Percentiles rank a stretch among this genome's conserved stretches.
phyloP scores from a whole-genome alignment of 2,113 vertebrate species.

The Myodes glareolus region DNA sequence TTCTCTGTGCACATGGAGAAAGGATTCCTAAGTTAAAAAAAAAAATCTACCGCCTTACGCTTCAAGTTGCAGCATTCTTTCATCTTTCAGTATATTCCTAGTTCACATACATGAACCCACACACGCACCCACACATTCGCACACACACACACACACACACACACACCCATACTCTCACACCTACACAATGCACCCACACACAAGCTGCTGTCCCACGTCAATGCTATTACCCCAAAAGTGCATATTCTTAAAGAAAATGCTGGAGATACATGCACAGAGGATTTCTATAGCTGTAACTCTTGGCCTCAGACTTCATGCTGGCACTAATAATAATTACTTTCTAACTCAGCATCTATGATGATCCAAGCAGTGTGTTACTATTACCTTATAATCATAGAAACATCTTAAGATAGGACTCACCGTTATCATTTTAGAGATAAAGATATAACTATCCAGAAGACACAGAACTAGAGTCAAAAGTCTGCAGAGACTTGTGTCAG shows the following conservation, averaged over 20 bases:
- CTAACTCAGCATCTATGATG: neutral
- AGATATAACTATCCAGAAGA: neutral
- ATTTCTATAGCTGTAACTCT: neutral
- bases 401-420: neutral
- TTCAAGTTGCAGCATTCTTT: neutral
- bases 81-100: neutral
- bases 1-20: neutral
- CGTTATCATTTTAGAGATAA: neutral
- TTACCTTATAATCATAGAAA: constrained; percentile 1
- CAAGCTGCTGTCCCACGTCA: neutral
- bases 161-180: too few relatives aligned
- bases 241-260: neutral
- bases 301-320: constrained; percentile 1
- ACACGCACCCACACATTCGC: too few relatives aligned
- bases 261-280: neutral
- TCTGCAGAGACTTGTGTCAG: neutral
- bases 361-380: neutral
- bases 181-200: too few relatives aligned
- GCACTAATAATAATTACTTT: neutral
- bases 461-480: neutral
- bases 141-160: too few relatives aligned
- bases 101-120: too few relatives aligned
- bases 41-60: neutral
- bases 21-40: neutral
- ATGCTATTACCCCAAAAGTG: neutral